A percentile compares a stretch with the other conserved stretches of the same genome.
Conservation (phyloP, 2,797 vertebrate genomes). For the Rhinoraja longicauda region DNA sequence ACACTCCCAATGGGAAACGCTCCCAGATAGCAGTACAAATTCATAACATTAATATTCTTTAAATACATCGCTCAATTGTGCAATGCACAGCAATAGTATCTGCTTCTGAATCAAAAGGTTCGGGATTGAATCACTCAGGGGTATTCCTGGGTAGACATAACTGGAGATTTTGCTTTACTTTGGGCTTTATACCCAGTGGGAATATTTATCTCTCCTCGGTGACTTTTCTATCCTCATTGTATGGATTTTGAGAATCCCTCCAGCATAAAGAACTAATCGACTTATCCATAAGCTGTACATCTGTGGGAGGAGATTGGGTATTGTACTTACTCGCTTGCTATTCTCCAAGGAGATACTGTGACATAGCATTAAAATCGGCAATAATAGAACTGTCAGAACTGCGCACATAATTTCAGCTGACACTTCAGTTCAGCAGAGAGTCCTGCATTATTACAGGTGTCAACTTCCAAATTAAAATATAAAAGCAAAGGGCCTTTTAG, state of each 20-base stretch:
- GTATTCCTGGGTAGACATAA: background rate
- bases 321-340: background rate
- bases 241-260: background rate
- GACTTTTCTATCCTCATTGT: background rate
- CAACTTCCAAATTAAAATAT: constrained; percentile 9
- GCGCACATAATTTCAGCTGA: background rate
- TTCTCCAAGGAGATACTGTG: background rate
- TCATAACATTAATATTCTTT: background rate
- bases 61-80: background rate
- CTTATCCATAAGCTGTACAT: background rate
- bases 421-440: background rate
- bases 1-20: background rate
- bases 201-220: background rate
- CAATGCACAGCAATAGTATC: too few relatives aligned
- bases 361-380: background rate
- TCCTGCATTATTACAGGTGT: background rate
- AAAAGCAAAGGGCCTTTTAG: background rate
- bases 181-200: background rate
- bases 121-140: background rate
- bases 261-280: background rate
- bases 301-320: background rate
- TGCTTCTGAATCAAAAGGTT: background rate
- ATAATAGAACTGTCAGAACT: background rate
- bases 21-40: background rate
- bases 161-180: too few relatives aligned